Percentiles rank a stretch among this genome's conserved stretches.
Conservation (phyloP, 2,113 vertebrate species). For the Scatophagus argus region DNA sequence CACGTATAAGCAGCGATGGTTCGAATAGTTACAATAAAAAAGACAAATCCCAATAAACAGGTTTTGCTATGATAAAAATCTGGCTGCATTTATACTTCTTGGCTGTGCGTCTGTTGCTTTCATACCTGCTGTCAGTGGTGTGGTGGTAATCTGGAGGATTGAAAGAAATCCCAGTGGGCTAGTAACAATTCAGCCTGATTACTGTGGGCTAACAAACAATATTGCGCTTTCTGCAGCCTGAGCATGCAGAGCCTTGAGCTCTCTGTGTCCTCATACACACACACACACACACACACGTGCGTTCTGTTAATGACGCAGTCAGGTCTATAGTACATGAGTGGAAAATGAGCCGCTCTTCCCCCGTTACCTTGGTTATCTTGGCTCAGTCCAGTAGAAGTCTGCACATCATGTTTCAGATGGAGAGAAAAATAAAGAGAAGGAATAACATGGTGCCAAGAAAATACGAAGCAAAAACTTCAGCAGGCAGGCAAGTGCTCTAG, state of each 20-base stretch:
- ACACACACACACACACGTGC: background rate
- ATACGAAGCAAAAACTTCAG: conserved; percentile 44
- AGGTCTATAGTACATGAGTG: conserved; percentile 19
- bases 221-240: conserved; percentile 39
- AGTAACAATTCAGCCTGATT: conserved; percentile 64
- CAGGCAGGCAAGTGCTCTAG: conserved; percentile 60
- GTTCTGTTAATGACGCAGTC: conserved; percentile 30
- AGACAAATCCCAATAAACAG: background rate
- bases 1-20: conserved; percentile 1
- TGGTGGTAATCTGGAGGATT: conserved; percentile 50
- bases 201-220: conserved; percentile 57
- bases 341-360: conserved; percentile 29
- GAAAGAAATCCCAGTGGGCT: conserved; percentile 55
- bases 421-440: conserved; percentile 46
- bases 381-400: conserved; percentile 22
- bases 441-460: conserved; percentile 52
- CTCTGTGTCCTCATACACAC: conserved; percentile 2
- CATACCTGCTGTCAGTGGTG: conserved; percentile 55
- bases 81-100: conserved; percentile 8
- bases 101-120: conserved; percentile 29
- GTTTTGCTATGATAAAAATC: conserved; percentile 2
- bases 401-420: conserved; percentile 30
- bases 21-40: conserved; percentile 6
- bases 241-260: background rate
- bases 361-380: conserved; percentile 26